Base-by-base conservation (phyloP, 1,140 invertebrate genomes). In the Apis florea region DNA sequence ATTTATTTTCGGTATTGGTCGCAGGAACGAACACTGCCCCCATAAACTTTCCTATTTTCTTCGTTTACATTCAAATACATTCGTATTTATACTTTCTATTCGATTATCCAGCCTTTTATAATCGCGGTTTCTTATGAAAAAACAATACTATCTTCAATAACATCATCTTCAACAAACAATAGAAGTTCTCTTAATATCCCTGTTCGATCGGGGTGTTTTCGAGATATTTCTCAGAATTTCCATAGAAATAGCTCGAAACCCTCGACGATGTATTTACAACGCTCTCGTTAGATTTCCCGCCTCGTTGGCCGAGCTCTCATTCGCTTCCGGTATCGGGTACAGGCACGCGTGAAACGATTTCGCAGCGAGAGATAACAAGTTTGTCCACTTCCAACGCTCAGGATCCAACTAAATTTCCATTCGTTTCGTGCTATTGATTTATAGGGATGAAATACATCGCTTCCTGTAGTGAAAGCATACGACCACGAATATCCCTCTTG, bases 81-180 rank as follows among this genome's bases (percentile, higher is more conserved):
- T n/a, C 77, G 2, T 73, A 12, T 21, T 73, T 73, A 79, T 73
- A 79, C 31, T 31, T 12, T 51, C 21, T 40, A 51, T 13, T 49
- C 51, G 53, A 49, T 19, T 56, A 17, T 49, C 75, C 75, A 56
- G 15, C 61, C 61, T 31, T 47, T 12, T 17, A 63, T 15, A 64
- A 53, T 53, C 21, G 59, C 54, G 13, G 49, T 21, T 63, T 58
- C 2, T 59, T 15, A n/a, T 49, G 8, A 59, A 64, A 77, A 79
- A 79, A 79, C 69, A 72, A 51, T 64, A 54, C n/a, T 51, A 19
- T 58, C 11, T 64, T 67, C n/a, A 72, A 79, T 51, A 73, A 79
- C 59, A 73, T 21, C n/a, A 72, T 73, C n/a, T n/a, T 73, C 77
- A 73, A 73, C 77, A 79, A 72, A 73, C 51, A 64, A 79, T 73